Evolutionary conservation across 1,140 invertebrate genomes (phyloP), one percentile per base, ranked within the genome.

Genomic region (Monomorium pharaonis): DNA sequence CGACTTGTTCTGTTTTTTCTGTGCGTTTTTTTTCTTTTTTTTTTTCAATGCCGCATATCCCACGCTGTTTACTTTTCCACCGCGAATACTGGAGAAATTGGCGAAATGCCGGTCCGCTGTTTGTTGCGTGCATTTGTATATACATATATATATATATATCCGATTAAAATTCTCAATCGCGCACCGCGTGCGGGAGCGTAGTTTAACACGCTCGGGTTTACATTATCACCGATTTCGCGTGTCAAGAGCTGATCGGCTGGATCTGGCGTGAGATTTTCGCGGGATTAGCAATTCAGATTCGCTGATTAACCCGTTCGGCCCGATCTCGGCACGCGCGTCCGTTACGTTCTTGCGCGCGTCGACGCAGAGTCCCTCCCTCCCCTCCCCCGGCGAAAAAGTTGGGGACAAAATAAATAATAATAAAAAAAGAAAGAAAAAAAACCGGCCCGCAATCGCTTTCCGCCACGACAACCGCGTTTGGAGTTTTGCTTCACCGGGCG

Each of bases 61-160:
- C 21, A 12, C 7, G 12, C 27, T 81, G 21, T 81, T 81, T 81
- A 81, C 70, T 81, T 54, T n/a, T 51, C 44, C 42, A 63, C 44
- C 62, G 12, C 4, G 21, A 9, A 24, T 76, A 18, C 54, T 62
- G 1, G n/a, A 75, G n/a, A 78, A 65, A 78, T 51, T 67, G 42
- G 30, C n/a, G n/a, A 78, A 67, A 78, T 67, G 24, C 27, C n/a
- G 44, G 14, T n/a, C 30, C 60, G 9, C 16, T 65, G 58, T 49
- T 30, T 65, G 18, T 1, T 12, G n/a, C 12, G 12, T 12, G 49
- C 14, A 44, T 37, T 49, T 21, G n/a, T n/a, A n/a, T n/a, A n/a
- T n/a, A n/a, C n/a, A n/a, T n/a, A n/a, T n/a, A n/a, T n/a, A n/a
- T n/a, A n/a, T n/a, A n/a, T n/a, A 21, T 24, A 58, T 16, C 14